Evolutionary conservation across 1,140 invertebrate species (phyloP).

Genomic region (Neotoxoptera formosana): DNA sequence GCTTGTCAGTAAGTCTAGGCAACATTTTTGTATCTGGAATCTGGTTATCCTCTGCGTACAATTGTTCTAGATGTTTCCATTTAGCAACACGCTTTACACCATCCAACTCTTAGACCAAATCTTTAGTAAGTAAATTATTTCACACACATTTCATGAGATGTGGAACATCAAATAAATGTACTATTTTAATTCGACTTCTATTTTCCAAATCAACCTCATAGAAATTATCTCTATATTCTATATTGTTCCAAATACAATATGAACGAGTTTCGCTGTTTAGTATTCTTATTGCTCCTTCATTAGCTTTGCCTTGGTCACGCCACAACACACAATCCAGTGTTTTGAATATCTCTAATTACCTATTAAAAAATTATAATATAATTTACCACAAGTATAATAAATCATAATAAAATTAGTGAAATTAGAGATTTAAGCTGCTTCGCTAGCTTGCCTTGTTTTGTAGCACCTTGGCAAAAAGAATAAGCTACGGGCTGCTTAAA

Average conservation of each 20-base stretch:
- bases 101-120: slow-evolving; percentile 1
- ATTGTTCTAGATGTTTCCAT: not conserved
- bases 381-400: not conserved
- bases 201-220: not conserved
- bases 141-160: slow-evolving; percentile 13
- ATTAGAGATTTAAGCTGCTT: not conserved
- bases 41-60: not conserved
- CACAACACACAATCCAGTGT: not conserved
- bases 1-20: slow-evolving; percentile 20
- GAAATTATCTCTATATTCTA: slow-evolving; percentile 2
- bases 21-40: slow-evolving; percentile 30
- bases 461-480: slow-evolving; percentile 5
- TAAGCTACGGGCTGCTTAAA: slow-evolving; percentile 13
- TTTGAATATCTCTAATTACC: not conserved
- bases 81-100: not conserved
- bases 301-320: slow-evolving; percentile 21
- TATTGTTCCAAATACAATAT: not conserved
- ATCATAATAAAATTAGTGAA: not conserved
- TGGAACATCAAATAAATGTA: slow-evolving; percentile 14
- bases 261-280: not conserved
- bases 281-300: not conserved
- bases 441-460: not conserved
- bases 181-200: not conserved
- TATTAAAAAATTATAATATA: not conserved
- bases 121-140: slow-evolving; percentile 14